These are phyloP conservation scores for Centrocercus urophasianus DNA, from an alignment of 2,113 vertebrate species.

Conservation along the genomic window DNA sequence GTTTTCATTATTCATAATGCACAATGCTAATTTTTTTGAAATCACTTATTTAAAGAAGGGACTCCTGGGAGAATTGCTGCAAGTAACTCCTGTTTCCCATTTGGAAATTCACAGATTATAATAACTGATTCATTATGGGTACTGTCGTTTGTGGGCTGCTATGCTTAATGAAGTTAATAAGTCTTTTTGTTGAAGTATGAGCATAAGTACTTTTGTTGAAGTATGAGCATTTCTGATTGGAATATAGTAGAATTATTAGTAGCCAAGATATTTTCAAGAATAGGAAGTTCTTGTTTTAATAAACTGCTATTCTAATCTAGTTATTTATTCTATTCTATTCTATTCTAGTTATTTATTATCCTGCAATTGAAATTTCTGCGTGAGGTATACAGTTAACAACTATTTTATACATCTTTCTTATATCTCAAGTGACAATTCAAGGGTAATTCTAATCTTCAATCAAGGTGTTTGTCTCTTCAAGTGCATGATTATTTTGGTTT, in stretches of 20 bases:
- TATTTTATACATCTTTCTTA: background rate
- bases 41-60: accelerated
- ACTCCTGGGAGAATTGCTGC: background rate
- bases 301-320: background rate
- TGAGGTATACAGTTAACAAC: background rate
- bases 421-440: constrained; percentile 5
- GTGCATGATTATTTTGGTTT: background rate
- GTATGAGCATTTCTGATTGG: background rate
- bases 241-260: background rate
- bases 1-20: background rate
- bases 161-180: background rate
- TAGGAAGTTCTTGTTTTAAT: background rate
- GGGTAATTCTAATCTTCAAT: constrained; percentile 13
- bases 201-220: background rate
- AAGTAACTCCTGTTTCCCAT: background rate
- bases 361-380: background rate
- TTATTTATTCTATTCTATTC: background rate
- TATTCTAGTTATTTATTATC: background rate
- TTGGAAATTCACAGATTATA: background rate
- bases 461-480: background rate
- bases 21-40: background rate
- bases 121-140: background rate
- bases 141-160: background rate
- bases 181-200: background rate
- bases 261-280: background rate